Evolutionary conservation across 2,888 invertebrate genomes (phyloP).

Genomic region (Alloscopus bannaensis): DNA sequence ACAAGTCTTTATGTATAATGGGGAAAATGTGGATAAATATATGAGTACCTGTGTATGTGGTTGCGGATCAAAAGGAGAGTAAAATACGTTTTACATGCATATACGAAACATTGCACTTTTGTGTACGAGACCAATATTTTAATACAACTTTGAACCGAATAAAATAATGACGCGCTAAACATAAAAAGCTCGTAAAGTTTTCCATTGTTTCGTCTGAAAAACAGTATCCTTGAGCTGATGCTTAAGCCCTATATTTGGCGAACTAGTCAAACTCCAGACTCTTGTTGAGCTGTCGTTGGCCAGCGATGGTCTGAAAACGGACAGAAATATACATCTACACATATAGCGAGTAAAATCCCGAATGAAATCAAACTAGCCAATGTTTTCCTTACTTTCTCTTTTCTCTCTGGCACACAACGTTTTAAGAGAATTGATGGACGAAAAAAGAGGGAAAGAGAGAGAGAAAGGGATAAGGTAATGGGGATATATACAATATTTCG

Average conservation of each 20-base stretch:
- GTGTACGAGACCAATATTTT: constrained; percentile 29
- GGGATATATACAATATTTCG: constrained; percentile 35
- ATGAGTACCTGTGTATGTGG: too few species aligned
- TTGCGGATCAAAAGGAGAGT: too few species aligned
- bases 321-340: too few species aligned
- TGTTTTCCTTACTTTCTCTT: background rate
- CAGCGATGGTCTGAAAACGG: too few species aligned
- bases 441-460: too few species aligned
- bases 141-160: constrained; percentile 40
- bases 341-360: background rate
- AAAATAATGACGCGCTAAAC: constrained; percentile 44
- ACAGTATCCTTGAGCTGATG: constrained; percentile 3
- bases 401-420: too few species aligned
- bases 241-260: background rate
- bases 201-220: constrained; percentile 28
- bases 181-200: constrained; percentile 38
- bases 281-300: background rate
- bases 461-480: too few species aligned
- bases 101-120: too few species aligned
- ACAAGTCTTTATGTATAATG: too few species aligned
- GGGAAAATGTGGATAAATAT: too few species aligned
- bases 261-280: too few species aligned
- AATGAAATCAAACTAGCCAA: background rate
- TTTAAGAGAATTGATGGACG: background rate
- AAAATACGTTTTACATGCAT: too few species aligned